phyloP scores from a whole-genome alignment of 2,113 vertebrate species.

The Emydocephalus ijimae region DNA sequence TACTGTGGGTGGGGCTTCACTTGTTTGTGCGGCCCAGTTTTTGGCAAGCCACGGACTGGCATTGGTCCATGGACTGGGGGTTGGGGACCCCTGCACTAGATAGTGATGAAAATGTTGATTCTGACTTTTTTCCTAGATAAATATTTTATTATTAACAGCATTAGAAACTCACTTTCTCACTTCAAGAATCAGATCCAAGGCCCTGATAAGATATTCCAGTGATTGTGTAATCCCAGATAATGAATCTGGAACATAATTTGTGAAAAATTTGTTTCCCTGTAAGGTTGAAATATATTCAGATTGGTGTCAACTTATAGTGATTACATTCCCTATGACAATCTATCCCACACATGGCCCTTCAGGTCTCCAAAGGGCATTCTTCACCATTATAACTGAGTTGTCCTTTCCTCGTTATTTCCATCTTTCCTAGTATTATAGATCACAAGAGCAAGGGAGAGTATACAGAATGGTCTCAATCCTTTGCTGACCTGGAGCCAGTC shows the following conservation, averaged over 20 bases:
- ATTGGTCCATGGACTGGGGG: not conserved
- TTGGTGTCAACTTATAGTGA: not conserved
- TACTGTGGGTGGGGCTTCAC: not conserved
- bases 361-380: not conserved
- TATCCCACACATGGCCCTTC: not conserved
- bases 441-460: not conserved
- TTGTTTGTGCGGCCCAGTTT: not conserved
- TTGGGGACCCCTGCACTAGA: not conserved
- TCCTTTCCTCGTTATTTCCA: not conserved
- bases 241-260: not conserved
- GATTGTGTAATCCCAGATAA: not conserved
- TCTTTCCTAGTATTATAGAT: not conserved
- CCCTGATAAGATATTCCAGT: not conserved
- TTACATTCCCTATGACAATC: not conserved
- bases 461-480: not conserved
- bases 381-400: not conserved
- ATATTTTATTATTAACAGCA: not conserved
- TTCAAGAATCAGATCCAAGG: not conserved
- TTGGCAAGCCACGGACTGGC: not conserved
- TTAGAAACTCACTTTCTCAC: not conserved
- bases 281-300: not conserved
- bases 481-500: not conserved
- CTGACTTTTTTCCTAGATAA: not conserved
- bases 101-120: conserved; percentile 26
- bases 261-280: not conserved